Evolutionary conservation across 2,113 vertebrate genomes (phyloP), one percentile per base, ranked within the genome.

Genomic region (Ciconia boyciana): DNA sequence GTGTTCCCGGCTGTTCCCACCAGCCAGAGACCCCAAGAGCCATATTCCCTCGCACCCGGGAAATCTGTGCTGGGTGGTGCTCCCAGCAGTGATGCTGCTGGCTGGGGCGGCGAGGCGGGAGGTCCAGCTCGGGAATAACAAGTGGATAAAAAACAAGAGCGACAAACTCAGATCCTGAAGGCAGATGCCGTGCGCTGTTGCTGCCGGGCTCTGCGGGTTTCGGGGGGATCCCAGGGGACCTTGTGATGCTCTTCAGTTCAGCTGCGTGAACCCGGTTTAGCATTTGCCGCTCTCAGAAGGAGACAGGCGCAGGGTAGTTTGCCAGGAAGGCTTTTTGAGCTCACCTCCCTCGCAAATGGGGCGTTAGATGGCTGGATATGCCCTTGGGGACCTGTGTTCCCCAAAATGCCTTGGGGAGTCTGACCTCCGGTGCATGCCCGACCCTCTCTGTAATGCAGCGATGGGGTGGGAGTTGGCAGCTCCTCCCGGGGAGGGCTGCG

Each of bases 391-490:
- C 18, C 14, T 36, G 24, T 4, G 0, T 71, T 75, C 46, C 75
- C 70, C 46, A 4, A 5, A 83, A 41, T 24, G 9, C 46, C 13
- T 24, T 16, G 6, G 17, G n/a, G 65, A 62, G 10, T 24, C 51
- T 0, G 3, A 6, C 4, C 52, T 10, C 7, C 0, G 0, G 10
- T 54, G 11, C 10, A 0, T 82, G 24, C 29, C 41, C 1, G 1
- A 2, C 15, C 17, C 21, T 8, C 24, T 71, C 29, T 43, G 2
- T 21, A 14, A 6, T 4, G 11, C 76, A 87, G 68, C 3, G 3
- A 4, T 39, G 69, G 28, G 13, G 46, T 58, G n/a, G 62, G 16
- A 76, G 46, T 26, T 0, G 0, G 0, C 51, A 82, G 2, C 41
- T 88, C 44, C 46, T 65, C 14, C 64, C 2, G 1, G 16, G n/a